Conservation (phyloP, 2,888 invertebrate genomes). For the Orchestes rusci region DNA sequence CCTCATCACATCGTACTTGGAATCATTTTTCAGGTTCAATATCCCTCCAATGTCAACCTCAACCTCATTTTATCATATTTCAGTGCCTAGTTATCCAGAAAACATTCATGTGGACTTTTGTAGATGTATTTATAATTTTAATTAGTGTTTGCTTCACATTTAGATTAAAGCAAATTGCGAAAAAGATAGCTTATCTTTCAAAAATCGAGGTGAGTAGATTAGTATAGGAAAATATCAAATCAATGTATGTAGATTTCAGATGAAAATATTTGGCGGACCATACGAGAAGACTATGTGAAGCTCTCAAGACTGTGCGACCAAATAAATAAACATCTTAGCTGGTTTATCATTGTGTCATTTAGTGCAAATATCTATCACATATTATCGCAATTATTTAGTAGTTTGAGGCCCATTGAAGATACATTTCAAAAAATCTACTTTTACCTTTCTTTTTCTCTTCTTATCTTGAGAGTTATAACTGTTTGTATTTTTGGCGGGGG, state of each 20-base stretch:
- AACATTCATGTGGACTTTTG: constrained; percentile 30
- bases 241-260: constrained; percentile 10
- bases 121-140: constrained; percentile 28
- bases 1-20: too few species aligned
- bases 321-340: constrained; percentile 53
- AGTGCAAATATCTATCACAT: constrained; percentile 66
- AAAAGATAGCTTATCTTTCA: constrained; percentile 18
- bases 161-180: constrained; percentile 26
- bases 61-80: too few species aligned
- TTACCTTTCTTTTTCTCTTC: constrained; percentile 39
- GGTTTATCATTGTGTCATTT: constrained; percentile 58
- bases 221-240: neutral
- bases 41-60: too few species aligned
- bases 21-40: too few species aligned
- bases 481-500: constrained; percentile 37
- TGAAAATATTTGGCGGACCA: constrained; percentile 20
- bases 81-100: constrained; percentile 18
- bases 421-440: constrained; percentile 34
- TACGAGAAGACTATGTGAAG: constrained; percentile 27
- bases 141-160: constrained; percentile 26
- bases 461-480: constrained; percentile 33
- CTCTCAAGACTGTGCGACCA: constrained; percentile 35
- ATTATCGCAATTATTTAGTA: constrained; percentile 62
- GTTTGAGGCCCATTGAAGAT: constrained; percentile 44
- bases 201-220: constrained; percentile 21